Base-by-base conservation (phyloP, 2,113 vertebrate species). In the Zosterops borbonicus region DNA sequence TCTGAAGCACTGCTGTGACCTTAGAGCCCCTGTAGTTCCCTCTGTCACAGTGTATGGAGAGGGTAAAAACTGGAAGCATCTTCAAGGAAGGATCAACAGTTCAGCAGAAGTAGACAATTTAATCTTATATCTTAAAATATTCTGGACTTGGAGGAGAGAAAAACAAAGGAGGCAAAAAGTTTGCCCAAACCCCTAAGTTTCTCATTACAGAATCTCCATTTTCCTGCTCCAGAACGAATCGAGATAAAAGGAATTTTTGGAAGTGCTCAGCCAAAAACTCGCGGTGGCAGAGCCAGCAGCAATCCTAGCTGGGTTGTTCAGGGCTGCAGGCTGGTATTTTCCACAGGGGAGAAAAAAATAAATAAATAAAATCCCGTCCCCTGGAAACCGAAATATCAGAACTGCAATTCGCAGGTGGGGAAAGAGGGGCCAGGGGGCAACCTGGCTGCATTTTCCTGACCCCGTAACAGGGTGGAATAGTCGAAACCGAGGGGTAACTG, bases 381-480 rank as follows among this genome's bases (percentile, higher is more conserved):
- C 21, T 24, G 23, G 39, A 60, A 88, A 67, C n/a, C 0, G 31
- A 74, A 69, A 1, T 2, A 19, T 14, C 29, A 21, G 78, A 50
- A 28, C 35, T 9, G 41, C 31, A 23, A 25, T 9, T 52, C 19
- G 3, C 16, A 10, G 12, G 7, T 39, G 5, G 20, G 9, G 27
- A 24, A 37, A 10, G 25, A 78, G 16, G 37, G 15, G 10, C 0
- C 5, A 42, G 46, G 15, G 9, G 16, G 3, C 9, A 49, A 29
- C 2, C 50, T n/a, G 19, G 9, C 15, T 42, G 37, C 13, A 0
- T 22, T 44, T 47, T 44, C 56, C 52, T 29, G 20, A 14, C 41
- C 4, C 62, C 18, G 3, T 6, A 14, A 52, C 8, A 15, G 14
- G 16, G 2, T 31, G 2, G 28, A 35, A 17, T 0, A 10, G 52